Base-by-base conservation (phyloP, 2,888 invertebrate species). In the Steinernema carpocapsae region DNA sequence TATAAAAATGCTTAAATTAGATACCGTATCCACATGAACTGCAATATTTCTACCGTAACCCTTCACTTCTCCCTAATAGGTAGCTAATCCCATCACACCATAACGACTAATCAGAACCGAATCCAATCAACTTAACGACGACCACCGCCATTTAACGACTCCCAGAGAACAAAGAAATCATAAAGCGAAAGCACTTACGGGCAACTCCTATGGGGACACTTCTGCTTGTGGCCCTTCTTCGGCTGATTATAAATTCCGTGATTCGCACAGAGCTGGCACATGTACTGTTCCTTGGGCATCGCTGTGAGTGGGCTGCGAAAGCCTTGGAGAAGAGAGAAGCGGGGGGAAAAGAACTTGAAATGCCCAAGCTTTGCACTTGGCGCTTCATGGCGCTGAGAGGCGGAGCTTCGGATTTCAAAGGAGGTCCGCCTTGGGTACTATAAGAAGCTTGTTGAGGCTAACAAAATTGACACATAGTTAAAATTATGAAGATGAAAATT, bases 221-320 rank as follows among this genome's bases (percentile, higher is more conserved):
- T 85, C 72, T 83, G 85, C 76, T 87, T 87, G 82, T 87, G 87
- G 6, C 87, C 87, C 73, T 87, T 86, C 76, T 87, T 87, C 19
- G 87, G 87, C 73, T 86, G 86, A 76, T 87, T 84, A 77, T 84
- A 87, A 19, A 83, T 79, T 1, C 86, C 86, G 76, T 87, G 87
- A 77, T 87, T 87, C 29, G 85, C 85, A 72, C 87, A 87, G n/a
- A 87, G 76, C 73, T 87, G 87, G 70, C 87, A 87, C 77, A 87
- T 87, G 74, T 87, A 87, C 78, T 86, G 85, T 76, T 87, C 87
- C 74, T 87, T 87, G 10, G 87, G 87, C 87, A 87, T 87, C 56
- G 22, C 51, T 10, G 24, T 6, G 19, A 17, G 7, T 3, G 7
- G n/a, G n/a, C n/a, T n/a, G n/a, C n/a, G n/a, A n/a, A n/a, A n/a